phyloP scores from a whole-genome alignment of 2,797 vertebrate species.

The Sebastes matsubarae region DNA sequence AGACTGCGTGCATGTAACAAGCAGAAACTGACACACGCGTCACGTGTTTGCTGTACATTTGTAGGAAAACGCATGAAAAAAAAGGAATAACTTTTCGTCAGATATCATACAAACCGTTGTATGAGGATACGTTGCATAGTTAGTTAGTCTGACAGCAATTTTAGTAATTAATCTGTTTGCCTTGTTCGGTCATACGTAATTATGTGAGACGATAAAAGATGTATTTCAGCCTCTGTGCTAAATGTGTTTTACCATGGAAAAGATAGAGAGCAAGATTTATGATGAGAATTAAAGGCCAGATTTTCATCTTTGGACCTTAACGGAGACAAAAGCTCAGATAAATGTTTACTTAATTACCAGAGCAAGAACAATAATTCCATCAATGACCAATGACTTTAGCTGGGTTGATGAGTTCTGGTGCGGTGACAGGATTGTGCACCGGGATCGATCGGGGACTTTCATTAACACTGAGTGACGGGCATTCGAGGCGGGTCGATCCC shows the following conservation, averaged over 20 bases:
- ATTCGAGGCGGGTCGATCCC: conserved; percentile 65
- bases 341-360: conserved; percentile 55
- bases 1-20: rapidly evolving
- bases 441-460: conserved; percentile 63
- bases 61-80: no score
- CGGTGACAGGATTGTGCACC: conserved; percentile 37
- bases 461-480: conserved; percentile 66
- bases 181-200: conserved; percentile 28
- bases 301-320: not conserved
- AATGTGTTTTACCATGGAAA: conserved; percentile 8
- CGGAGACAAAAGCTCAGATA: conserved; percentile 14
- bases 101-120: no score
- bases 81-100: no score
- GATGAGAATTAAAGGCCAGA: not conserved
- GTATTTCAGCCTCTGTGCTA: conserved; percentile 1
- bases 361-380: conserved; percentile 35
- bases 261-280: conserved; percentile 1
- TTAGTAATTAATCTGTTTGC: not conserved
- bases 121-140: not conserved
- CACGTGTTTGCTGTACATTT: no score
- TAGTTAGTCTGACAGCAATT: not conserved
- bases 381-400: conserved; percentile 27
- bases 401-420: conserved; percentile 50
- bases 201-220: conserved; percentile 7
- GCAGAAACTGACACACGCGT: rapidly evolving